phyloP scores from a whole-genome alignment of 2,113 vertebrate genomes.

The Varanus salvator region DNA sequence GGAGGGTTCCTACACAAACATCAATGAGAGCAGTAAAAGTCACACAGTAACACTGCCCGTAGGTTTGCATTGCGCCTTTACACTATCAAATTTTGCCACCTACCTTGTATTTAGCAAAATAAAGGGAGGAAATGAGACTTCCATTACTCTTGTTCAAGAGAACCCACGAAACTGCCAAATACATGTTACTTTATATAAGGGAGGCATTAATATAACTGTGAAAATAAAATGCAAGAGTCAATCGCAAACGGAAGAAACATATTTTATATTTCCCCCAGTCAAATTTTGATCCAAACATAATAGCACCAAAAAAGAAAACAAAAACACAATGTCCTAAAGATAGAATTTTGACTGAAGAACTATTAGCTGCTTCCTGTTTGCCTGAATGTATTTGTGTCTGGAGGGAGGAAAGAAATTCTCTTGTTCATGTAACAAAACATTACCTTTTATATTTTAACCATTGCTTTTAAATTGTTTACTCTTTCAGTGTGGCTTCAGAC shows the following conservation, averaged over 20 bases:
- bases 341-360: conserved; percentile 28
- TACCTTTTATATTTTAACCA: conserved; percentile 35
- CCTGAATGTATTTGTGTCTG: conserved; percentile 33
- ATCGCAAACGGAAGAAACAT: conserved; percentile 54
- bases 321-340: conserved; percentile 38
- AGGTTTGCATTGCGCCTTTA: background rate
- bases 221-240: conserved; percentile 35
- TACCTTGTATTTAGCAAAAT: conserved; percentile 54
- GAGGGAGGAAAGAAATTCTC: background rate
- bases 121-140: conserved; percentile 39
- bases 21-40: background rate
- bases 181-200: conserved; percentile 42
- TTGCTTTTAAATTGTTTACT: conserved; percentile 45
- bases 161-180: conserved; percentile 39
- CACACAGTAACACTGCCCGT: background rate
- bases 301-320: conserved; percentile 33
- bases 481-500: conserved; percentile 15
- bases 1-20: background rate
- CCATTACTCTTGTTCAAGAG: conserved; percentile 59
- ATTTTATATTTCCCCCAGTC: conserved; percentile 49
- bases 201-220: conserved; percentile 40
- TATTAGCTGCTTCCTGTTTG: conserved; percentile 40
- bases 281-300: conserved; percentile 51
- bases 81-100: background rate
- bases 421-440: conserved; percentile 49